phyloP scores from a whole-genome alignment of 2,113 vertebrate species.

The Gobius niger region DNA sequence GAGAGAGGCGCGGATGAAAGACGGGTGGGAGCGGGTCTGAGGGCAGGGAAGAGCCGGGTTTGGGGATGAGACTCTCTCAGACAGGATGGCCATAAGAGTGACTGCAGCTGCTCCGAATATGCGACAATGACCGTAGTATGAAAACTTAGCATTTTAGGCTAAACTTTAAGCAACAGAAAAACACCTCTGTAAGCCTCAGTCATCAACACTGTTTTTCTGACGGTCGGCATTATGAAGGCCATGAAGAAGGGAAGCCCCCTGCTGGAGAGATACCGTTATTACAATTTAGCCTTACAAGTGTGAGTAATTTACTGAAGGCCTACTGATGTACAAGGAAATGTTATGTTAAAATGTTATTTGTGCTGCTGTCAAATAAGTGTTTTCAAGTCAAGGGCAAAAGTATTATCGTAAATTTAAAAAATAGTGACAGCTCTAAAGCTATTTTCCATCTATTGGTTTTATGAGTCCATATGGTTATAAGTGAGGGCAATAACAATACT shows the following conservation, averaged over 20 bases:
- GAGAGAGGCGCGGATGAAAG: constrained; percentile 70
- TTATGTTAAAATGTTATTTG: background rate
- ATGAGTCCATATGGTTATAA: constrained; percentile 65
- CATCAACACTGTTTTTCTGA: background rate
- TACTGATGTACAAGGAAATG: background rate
- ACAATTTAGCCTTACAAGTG: constrained; percentile 37
- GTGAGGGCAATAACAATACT: constrained; percentile 49
- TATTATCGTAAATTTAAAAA: constrained; percentile 41
- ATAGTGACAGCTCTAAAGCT: constrained; percentile 44
- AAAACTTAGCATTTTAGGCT: constrained; percentile 1
- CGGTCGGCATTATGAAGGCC: constrained; percentile 2
- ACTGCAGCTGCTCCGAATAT: constrained; percentile 35
- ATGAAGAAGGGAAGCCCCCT: constrained; percentile 73
- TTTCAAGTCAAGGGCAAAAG: constrained; percentile 32
- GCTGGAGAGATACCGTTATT: constrained; percentile 63
- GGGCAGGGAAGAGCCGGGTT: constrained; percentile 45
- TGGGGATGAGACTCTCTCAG: constrained; percentile 54
- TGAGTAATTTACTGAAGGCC: background rate
- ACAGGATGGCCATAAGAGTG: constrained; percentile 54
- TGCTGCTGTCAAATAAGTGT: background rate
- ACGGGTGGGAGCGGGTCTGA: constrained; percentile 10
- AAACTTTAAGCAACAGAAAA: background rate
- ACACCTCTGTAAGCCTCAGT: background rate
- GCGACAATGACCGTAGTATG: constrained; percentile 11
- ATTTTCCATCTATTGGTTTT: constrained; percentile 49